Conservation (phyloP, 2,113 vertebrate species). For the Poicephalus meyeri region DNA sequence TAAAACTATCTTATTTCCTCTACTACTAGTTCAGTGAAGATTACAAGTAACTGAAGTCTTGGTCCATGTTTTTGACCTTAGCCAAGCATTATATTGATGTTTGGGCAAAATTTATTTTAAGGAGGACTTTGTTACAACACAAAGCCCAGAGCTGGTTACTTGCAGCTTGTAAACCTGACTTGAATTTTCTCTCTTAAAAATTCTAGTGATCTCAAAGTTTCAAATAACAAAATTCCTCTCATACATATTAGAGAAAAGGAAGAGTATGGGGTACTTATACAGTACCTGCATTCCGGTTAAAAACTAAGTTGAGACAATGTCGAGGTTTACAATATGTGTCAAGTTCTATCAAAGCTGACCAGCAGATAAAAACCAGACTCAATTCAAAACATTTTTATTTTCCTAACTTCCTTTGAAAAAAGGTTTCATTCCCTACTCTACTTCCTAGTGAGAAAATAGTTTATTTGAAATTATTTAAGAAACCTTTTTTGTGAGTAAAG, state of each 20-base stretch:
- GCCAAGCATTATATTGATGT: not conserved
- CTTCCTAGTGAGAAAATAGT: not conserved
- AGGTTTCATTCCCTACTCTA: accelerated
- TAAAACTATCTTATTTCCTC: not conserved
- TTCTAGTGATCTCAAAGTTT: not conserved
- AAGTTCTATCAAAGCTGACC: not conserved
- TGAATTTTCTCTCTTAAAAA: not conserved
- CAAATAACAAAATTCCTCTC: not conserved
- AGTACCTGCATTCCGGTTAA: not conserved
- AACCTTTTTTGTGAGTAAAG: not conserved
- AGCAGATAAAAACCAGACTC: not conserved
- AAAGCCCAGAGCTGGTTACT: not conserved
- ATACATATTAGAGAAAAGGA: not conserved
- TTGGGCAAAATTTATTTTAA: not conserved
- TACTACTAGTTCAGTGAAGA: not conserved
- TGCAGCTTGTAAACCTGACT: not conserved
- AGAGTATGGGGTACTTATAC: not conserved
- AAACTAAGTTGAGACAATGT: not conserved
- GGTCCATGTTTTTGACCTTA: not conserved
- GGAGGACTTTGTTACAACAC: not conserved
- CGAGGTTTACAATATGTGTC: not conserved
- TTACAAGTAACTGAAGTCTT: not conserved
- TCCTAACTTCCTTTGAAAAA: not conserved
- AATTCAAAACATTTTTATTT: not conserved
- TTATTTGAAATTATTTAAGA: not conserved